These are phyloP conservation scores for Tetheella fluctuosa DNA, from an alignment of 2,888 invertebrate species.

Conservation along the genomic window DNA sequence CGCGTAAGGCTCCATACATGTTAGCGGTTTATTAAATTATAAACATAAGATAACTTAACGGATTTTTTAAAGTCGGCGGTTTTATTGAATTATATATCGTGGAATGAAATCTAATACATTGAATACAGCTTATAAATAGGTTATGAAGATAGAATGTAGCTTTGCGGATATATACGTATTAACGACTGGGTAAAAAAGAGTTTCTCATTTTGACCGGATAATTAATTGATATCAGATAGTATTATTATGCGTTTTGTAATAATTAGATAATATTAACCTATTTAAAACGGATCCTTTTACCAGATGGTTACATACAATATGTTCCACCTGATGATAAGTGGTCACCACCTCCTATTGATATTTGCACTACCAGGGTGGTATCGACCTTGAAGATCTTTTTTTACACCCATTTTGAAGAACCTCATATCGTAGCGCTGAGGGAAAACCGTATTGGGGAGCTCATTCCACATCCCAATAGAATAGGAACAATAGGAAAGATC, in stretches of 20 bases:
- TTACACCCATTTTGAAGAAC: too few relatives aligned
- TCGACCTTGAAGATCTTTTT: too few relatives aligned
- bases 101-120: constrained; percentile 4
- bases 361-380: too few relatives aligned
- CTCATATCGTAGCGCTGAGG: too few relatives aligned
- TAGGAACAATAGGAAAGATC: too few relatives aligned
- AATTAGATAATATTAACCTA: too few relatives aligned
- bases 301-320: too few relatives aligned
- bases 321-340: too few relatives aligned
- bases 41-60: constrained; percentile 11
- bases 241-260: background rate
- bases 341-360: too few relatives aligned
- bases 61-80: background rate
- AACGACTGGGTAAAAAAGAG: background rate
- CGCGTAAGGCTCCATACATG: constrained; percentile 15
- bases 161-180: constrained; percentile 1
- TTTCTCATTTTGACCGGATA: background rate
- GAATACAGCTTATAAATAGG: constrained; percentile 15
- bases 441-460: too few relatives aligned
- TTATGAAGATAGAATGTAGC: constrained; percentile 9
- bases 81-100: constrained; percentile 8
- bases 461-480: too few relatives aligned
- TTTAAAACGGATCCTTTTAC: background rate
- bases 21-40: constrained; percentile 12
- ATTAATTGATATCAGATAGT: background rate